Percentiles rank a stretch among this genome's conserved stretches.
phyloP scores from a whole-genome alignment of 1,140 invertebrate genomes.

The Bombyx mandarina region DNA sequence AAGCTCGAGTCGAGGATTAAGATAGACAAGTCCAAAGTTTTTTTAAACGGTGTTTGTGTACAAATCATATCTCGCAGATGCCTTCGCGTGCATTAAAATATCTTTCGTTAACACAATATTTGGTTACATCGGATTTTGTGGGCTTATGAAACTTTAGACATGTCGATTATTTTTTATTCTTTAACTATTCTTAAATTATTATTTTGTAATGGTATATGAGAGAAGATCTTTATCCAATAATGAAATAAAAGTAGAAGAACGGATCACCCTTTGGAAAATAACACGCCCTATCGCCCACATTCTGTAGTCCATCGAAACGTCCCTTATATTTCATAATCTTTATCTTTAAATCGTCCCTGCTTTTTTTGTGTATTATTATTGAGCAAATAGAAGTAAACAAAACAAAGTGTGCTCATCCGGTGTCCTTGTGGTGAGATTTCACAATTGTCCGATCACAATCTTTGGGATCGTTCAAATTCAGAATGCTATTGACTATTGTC shows the following conservation, averaged over 20 bases:
- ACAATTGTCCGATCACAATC: conserved; percentile 9
- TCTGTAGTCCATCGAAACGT: background rate
- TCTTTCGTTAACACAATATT: conserved; percentile 51
- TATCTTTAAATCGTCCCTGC: conserved; percentile 32
- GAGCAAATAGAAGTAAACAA: conserved; percentile 51
- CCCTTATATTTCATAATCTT: conserved; percentile 16
- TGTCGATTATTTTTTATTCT: background rate
- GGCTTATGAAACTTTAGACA: conserved; percentile 8
- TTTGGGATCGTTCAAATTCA: background rate
- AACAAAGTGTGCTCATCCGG: conserved; percentile 40
- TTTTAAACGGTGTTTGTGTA: conserved; percentile 17
- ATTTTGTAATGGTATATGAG: no score
- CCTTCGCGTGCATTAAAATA: conserved; percentile 33
- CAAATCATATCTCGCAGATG: conserved; percentile 23
- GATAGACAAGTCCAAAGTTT: conserved; percentile 27
- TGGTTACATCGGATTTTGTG: conserved; percentile 31
- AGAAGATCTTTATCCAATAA: no score
- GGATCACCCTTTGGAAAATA: background rate
- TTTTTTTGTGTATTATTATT: conserved; percentile 41
- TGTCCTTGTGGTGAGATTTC: conserved; percentile 25
- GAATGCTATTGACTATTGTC: no score
- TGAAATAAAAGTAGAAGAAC: no score
- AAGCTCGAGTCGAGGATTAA: conserved; percentile 33
- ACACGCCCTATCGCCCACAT: background rate
- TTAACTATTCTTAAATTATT: background rate